Conservation (phyloP, 1,140 invertebrate species). For the Schlechtendalia chinensis region DNA sequence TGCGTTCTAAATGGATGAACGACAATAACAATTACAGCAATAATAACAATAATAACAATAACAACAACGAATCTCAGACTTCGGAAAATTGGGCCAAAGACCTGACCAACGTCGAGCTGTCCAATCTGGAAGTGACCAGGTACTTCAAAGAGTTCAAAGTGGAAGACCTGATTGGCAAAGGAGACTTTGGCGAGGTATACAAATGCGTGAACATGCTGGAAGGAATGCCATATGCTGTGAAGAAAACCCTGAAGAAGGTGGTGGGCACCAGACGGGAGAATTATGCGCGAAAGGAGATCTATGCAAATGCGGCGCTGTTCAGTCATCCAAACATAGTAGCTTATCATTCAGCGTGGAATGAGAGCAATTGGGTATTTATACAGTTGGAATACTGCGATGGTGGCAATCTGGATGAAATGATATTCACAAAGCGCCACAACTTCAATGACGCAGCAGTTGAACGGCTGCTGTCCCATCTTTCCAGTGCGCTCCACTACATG, state of each 20-base stretch:
- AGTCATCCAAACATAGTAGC: constrained; percentile 89
- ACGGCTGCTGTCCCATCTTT: constrained; percentile 70
- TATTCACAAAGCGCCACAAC: constrained; percentile 58
- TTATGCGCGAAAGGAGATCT: constrained; percentile 83
- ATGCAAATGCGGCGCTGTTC: constrained; percentile 84
- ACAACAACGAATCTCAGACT: constrained; percentile 17
- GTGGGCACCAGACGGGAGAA: constrained; percentile 71
- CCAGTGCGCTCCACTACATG: constrained; percentile 72
- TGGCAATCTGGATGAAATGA: constrained; percentile 72
- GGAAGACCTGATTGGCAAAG: constrained; percentile 57
- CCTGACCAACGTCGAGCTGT: constrained; percentile 32
- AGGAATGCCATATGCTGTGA: constrained; percentile 88
- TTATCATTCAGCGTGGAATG: constrained; percentile 92
- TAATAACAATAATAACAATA: constrained; percentile 31
- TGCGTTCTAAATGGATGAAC: constrained; percentile 41
- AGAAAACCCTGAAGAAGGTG: constrained; percentile 78
- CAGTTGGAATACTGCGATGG: constrained; percentile 92
- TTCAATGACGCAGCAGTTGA: constrained; percentile 66
- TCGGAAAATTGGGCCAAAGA: constrained; percentile 29
- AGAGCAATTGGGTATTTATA: constrained; percentile 88
- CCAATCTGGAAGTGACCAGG: constrained; percentile 30
- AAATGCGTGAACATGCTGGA: constrained; percentile 87
- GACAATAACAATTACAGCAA: constrained; percentile 14
- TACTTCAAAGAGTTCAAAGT: constrained; percentile 52
- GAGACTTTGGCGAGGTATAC: constrained; percentile 85